Base-by-base conservation (phyloP, 1,140 invertebrate genomes). In the Cydia amplana region DNA sequence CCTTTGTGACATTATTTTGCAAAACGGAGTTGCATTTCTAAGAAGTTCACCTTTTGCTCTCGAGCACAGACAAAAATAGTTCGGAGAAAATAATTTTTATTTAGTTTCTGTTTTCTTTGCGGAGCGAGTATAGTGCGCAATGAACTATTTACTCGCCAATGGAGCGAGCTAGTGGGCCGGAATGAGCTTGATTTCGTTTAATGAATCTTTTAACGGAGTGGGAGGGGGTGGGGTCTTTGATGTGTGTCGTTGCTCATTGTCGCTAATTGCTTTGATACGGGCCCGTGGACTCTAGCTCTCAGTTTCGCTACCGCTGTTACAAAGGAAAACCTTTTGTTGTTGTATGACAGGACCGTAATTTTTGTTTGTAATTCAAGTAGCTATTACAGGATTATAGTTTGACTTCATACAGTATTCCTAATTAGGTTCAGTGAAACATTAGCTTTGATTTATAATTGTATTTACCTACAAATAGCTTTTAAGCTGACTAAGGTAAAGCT, bases 171-270 rank as follows among this genome's bases (percentile, higher is more conserved):
- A 3, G 64, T 65, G 65, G 28, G 65, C 18, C 18, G 65, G 36
- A 36, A 70, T 43, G 65, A 36, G 65, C 65, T 36, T 70, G 65
- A 70, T 70, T 70, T 70, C 65, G 18, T 36, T 70, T 70, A 70
- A 70, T 60, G 20, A 60, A 60, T 60, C 55, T 60, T 60, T 60
- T 23, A n/a, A 23, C 7, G 55, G 18, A n/a, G 25, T 16, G 28
- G 36, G 28, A 12, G 9, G 10, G 25, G 10, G 63, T 12, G 23
- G 16, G 28, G 65, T 18, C 28, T 70, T 70, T 70, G 65, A 70
- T 70, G 36, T 67, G 25, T 40, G 64, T 60, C 20, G 18, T 23
- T 60, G 55, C 18, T 60, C 20, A 60, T 60, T 60, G 55, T 60
- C 55, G 20, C 55, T 60, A 60, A 60, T 60, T 60, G 20, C 55